These are phyloP conservation scores for Margaritifera margaritifera DNA, from an alignment of 2,888 invertebrate genomes.

Conservation along the genomic window DNA sequence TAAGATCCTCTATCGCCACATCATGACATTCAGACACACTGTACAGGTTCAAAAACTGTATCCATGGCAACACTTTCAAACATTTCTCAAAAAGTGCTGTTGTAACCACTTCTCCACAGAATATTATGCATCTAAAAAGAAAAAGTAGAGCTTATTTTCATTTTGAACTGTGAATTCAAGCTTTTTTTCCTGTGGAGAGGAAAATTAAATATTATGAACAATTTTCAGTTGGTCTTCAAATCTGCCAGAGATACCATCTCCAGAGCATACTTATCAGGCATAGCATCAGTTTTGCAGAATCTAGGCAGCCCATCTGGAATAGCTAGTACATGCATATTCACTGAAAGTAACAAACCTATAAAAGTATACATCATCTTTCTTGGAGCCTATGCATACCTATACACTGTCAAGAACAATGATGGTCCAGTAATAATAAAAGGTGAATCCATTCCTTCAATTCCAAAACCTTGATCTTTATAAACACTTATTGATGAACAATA, in stretches of 20 bases:
- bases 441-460: no score
- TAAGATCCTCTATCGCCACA: conserved; percentile 68
- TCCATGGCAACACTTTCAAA: conserved; percentile 63
- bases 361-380: no score
- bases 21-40: conserved; percentile 74
- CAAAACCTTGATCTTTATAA: no score
- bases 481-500: no score
- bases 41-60: conserved; percentile 72
- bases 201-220: not conserved
- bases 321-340: no score
- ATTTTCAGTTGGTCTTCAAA: not conserved
- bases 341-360: no score
- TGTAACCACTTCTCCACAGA: conserved; percentile 74
- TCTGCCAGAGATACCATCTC: not conserved
- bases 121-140: conserved; percentile 61
- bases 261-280: not conserved
- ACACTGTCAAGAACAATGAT: no score
- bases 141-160: not conserved
- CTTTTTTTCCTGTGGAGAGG: not conserved
- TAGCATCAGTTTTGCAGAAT: no score
- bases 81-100: conserved; percentile 68
- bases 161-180: not conserved
- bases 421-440: no score
- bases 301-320: no score
- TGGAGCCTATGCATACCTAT: no score